Percentiles rank a stretch among this genome's conserved stretches.
Evolutionary conservation across 2,888 invertebrate species (phyloP).

Genomic region (Cosmorhoe ocellata): DNA sequence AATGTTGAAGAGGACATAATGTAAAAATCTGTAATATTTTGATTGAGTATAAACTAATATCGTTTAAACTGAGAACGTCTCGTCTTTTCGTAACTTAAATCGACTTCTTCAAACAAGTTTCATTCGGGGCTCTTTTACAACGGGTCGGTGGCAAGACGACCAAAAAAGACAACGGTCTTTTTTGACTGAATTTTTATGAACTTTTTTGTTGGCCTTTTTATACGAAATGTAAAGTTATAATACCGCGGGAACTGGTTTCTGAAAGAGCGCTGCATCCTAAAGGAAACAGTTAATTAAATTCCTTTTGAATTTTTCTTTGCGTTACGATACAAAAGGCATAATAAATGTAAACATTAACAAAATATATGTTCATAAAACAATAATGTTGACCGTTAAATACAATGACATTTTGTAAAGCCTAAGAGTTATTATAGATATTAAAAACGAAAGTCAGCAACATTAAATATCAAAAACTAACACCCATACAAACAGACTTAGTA

Average conservation of each 20-base stretch:
- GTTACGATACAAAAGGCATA: conserved; percentile 32
- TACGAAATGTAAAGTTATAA: conserved; percentile 60
- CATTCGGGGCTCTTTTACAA: conserved; percentile 56
- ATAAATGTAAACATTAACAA: conserved; percentile 7
- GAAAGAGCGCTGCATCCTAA: conserved; percentile 55
- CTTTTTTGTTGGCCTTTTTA: conserved; percentile 67
- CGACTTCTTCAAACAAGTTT: conserved; percentile 73
- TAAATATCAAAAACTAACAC: conserved; percentile 15
- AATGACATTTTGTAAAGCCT: no score
- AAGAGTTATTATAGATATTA: background rate
- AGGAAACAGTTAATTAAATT: conserved; percentile 55
- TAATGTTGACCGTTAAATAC: background rate
- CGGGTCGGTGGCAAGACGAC: conserved; percentile 47
- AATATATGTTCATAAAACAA: background rate
- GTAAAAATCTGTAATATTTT: background rate
- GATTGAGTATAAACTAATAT: conserved; percentile 8
- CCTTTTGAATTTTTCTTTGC: conserved; percentile 41
- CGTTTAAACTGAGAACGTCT: conserved; percentile 38
- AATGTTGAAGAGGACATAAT: no score
- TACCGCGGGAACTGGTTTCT: conserved; percentile 50
- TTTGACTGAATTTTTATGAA: conserved; percentile 70
- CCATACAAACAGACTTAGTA: conserved; percentile 43
- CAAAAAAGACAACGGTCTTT: conserved; percentile 63
- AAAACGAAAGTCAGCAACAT: background rate
- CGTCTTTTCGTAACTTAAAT: conserved; percentile 70